Percentiles rank a stretch among this genome's conserved stretches.
Evolutionary conservation across 2,888 invertebrate species (phyloP).

Genomic region (Melieria picta): DNA sequence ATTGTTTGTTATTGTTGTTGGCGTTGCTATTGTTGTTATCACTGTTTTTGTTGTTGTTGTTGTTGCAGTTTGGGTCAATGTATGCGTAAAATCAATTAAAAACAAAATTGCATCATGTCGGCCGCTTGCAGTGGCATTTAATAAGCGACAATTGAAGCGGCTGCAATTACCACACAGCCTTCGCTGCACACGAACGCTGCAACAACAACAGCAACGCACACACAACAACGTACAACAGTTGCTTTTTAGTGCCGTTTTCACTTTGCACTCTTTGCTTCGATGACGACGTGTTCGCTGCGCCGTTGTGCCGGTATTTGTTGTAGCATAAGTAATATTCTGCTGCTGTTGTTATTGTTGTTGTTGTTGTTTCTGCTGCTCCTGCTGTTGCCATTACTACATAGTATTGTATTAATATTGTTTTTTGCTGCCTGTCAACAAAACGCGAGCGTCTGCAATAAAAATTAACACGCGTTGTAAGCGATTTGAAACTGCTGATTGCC

Average conservation of each 20-base stretch:
- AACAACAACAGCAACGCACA: constrained; percentile 3
- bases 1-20: background rate
- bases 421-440: too few species aligned
- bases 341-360: too few species aligned
- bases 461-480: constrained; percentile 15
- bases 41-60: background rate
- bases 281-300: background rate
- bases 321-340: too few species aligned
- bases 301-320: too few species aligned
- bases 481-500: constrained; percentile 7
- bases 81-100: constrained; percentile 35
- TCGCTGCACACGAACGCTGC: background rate
- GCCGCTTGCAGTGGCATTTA: constrained; percentile 20
- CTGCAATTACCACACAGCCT: background rate
- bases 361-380: background rate
- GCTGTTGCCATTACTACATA: background rate
- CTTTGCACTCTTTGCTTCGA: background rate
- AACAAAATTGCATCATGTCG: constrained; percentile 31
- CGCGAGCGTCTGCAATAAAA: constrained; percentile 12
- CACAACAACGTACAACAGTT: constrained; percentile 20
- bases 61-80: background rate
- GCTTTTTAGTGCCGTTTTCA: constrained; percentile 21
- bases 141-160: constrained; percentile 14
- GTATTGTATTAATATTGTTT: too few species aligned
- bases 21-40: background rate